phyloP scores from a whole-genome alignment of 2,113 vertebrate genomes.

The Drymodes brunneopygia region DNA sequence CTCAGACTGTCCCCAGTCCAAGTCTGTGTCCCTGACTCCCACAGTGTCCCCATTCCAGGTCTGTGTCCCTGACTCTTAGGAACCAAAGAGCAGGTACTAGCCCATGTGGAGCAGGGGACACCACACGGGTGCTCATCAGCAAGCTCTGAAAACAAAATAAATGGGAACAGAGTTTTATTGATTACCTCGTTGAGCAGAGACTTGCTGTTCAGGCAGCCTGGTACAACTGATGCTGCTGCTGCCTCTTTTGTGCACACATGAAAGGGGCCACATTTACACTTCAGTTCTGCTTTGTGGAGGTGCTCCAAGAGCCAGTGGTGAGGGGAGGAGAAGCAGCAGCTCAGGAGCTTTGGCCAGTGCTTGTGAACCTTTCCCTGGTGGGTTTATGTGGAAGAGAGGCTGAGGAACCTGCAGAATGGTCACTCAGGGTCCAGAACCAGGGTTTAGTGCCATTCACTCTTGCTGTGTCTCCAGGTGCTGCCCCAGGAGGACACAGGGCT shows the following conservation, averaged over 20 bases:
- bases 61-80: not conserved
- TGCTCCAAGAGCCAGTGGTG: not conserved
- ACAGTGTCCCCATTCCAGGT: not conserved
- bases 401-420: not conserved
- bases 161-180: not conserved
- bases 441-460: not conserved
- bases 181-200: not conserved
- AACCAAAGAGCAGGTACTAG: not conserved
- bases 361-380: not conserved
- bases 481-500: not conserved
- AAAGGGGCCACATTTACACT: not conserved
- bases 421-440: not conserved
- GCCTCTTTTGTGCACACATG: accelerated
- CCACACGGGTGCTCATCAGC: not conserved
- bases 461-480: not conserved
- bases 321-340: not conserved
- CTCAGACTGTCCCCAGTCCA: too few species aligned
- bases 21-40: not conserved
- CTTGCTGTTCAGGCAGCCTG: not conserved
- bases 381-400: not conserved
- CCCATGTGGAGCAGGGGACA: not conserved
- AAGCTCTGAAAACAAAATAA: not conserved
- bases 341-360: not conserved
- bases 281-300: not conserved
- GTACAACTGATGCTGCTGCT: not conserved